Evolutionary conservation across 2,113 vertebrate species (phyloP).

Genomic region (Colossoma macropomum): DNA sequence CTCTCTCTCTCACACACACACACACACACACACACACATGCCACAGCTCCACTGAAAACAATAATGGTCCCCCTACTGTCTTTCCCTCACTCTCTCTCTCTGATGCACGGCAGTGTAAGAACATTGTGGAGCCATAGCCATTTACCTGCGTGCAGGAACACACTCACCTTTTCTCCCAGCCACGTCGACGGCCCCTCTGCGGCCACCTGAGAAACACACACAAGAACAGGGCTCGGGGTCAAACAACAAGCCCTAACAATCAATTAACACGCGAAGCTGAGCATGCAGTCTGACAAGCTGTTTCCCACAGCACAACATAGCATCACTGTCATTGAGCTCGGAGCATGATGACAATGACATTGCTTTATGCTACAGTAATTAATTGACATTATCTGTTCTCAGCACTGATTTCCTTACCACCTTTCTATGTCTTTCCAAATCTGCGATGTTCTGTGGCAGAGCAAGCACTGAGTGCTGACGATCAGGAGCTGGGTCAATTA

Average conservation of each 20-base stretch:
- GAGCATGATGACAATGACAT: constrained; percentile 35
- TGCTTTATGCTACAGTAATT: constrained; percentile 16
- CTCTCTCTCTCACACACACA: constrained; percentile 30
- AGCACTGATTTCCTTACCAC: constrained; percentile 47
- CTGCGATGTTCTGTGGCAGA: constrained; percentile 47
- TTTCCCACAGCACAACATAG: background rate
- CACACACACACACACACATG: constrained; percentile 62
- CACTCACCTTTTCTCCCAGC: constrained; percentile 50
- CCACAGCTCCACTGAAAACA: constrained; percentile 67
- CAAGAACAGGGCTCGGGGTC: constrained; percentile 25
- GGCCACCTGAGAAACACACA: constrained; percentile 32
- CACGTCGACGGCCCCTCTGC: constrained; percentile 5
- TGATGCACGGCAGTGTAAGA: constrained; percentile 18
- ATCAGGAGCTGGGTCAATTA: constrained; percentile 59
- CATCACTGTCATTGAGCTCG: constrained; percentile 23
- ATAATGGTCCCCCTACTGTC: constrained; percentile 65
- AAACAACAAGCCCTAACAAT: constrained; percentile 18
- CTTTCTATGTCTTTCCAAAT: constrained; percentile 33
- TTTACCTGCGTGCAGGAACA: constrained; percentile 56
- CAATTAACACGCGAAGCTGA: constrained; percentile 31
- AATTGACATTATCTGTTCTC: constrained; percentile 26
- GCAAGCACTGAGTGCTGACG: constrained; percentile 38
- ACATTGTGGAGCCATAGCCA: constrained; percentile 10
- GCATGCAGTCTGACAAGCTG: background rate
- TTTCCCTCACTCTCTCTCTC: constrained; percentile 33